These are phyloP conservation scores for Odocoileus virginianus DNA, from an alignment of 2,113 vertebrate species.

Conservation along the genomic window DNA sequence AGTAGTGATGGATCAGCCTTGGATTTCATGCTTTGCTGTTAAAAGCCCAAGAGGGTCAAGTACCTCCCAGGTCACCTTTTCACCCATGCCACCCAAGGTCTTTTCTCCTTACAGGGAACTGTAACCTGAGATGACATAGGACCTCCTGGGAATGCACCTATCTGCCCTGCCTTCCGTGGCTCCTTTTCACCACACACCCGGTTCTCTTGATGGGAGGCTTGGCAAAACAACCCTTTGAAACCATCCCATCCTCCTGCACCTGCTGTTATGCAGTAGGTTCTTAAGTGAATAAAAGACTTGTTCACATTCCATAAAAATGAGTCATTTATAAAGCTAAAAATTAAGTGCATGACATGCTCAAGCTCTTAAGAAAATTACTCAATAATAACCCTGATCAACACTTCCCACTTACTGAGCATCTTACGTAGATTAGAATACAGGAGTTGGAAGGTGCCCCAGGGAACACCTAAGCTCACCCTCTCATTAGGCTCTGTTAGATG, in stretches of 20 bases:
- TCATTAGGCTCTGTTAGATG: not conserved
- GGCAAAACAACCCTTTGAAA: not conserved
- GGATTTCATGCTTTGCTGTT: not conserved
- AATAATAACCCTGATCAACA: not conserved
- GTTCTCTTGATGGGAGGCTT: not conserved
- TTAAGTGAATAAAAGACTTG: slow-evolving; percentile 18
- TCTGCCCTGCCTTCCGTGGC: not conserved
- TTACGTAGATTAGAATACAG: not conserved
- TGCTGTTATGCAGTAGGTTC: not conserved
- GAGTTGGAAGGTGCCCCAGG: not conserved
- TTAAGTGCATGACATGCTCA: slow-evolving; percentile 6
- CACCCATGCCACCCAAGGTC: not conserved
- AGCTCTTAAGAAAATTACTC: slow-evolving; percentile 28
- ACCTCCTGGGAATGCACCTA: not conserved
- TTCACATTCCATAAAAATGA: slow-evolving; percentile 12
- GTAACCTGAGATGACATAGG: not conserved
- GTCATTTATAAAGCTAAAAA: slow-evolving; percentile 37
- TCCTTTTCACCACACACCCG: not conserved
- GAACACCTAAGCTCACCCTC: not conserved
- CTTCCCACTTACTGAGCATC: not conserved
- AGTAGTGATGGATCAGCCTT: not conserved
- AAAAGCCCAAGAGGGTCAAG: not conserved
- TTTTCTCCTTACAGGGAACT: not conserved
- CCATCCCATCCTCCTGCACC: not conserved
- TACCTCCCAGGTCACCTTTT: not conserved